A percentile compares a stretch with the other conserved stretches of the same genome.
phyloP scores from a whole-genome alignment of 2,888 invertebrate species.

The Euspilapteryx auroguttella region DNA sequence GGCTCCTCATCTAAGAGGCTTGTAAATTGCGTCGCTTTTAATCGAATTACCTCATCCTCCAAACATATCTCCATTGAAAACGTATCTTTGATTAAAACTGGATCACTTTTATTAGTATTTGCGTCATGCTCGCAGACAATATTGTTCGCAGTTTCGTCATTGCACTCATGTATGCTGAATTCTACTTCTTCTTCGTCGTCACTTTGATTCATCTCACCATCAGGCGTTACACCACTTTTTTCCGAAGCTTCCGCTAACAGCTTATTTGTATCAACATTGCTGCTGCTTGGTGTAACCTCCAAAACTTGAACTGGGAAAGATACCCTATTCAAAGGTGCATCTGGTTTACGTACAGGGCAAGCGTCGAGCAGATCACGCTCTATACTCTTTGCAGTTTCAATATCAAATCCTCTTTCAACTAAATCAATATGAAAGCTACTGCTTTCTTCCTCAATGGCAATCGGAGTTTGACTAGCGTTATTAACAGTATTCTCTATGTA shows the following conservation, averaged over 20 bases:
- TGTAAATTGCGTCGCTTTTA: slow-evolving; percentile 27
- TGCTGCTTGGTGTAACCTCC: slow-evolving; percentile 11
- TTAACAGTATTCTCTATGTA: slow-evolving; percentile 23
- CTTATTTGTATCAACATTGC: neutral
- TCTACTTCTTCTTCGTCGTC: slow-evolving; percentile 29
- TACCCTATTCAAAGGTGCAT: slow-evolving; percentile 11
- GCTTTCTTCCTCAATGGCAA: slow-evolving; percentile 10
- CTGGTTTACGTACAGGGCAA: slow-evolving; percentile 11
- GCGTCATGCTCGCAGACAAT: slow-evolving; percentile 20
- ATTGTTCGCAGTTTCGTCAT: slow-evolving; percentile 31
- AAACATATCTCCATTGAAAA: slow-evolving; percentile 44
- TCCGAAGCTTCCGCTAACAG: too few species aligned
- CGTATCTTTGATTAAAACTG: slow-evolving; percentile 32
- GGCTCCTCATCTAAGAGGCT: slow-evolving; percentile 21
- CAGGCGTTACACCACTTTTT: neutral
- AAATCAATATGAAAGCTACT: slow-evolving; percentile 32
- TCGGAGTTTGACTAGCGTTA: neutral
- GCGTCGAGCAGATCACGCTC: slow-evolving; percentile 42
- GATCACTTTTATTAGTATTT: slow-evolving; percentile 13
- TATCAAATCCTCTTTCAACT: slow-evolving; percentile 42
- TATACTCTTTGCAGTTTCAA: slow-evolving; percentile 43
- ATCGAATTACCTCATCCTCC: slow-evolving; percentile 34
- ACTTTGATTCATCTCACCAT: slow-evolving; percentile 8
- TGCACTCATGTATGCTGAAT: slow-evolving; percentile 27
- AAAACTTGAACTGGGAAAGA: slow-evolving; percentile 11